Base-by-base conservation (phyloP, 2,113 vertebrate genomes). In the Vicugna pacos region DNA sequence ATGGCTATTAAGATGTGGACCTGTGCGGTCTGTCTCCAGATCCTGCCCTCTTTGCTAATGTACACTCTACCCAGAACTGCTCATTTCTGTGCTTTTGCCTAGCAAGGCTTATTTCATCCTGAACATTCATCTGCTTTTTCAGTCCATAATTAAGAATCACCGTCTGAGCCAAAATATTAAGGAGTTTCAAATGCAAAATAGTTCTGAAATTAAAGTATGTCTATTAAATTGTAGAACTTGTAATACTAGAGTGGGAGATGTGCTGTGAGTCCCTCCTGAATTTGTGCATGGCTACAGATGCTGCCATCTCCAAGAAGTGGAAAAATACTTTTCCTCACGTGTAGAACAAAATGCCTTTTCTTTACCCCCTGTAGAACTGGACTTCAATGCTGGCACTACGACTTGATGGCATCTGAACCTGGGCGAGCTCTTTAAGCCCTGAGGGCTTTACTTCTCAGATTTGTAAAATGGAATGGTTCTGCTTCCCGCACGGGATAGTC, bases 121-220 rank as follows among this genome's bases (percentile, higher is more conserved):
- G 52, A 94, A 90, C 14, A 72, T 58, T 85, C 72, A 70, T 32
- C 17, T 15, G 60, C 14, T 77, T 88, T 82, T 85, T 72, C 20
- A 52, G 42, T 35, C 30, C 58, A 83, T 89, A 67, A 64, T 73
- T 92, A 81, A 94, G 70, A 93, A 73, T 16, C 83, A 15, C n/a
- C 30, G 91, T 79, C 16, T 84, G 76, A 89, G 35, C 76, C 30
- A 91, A 80, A 93, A 54, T 91, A 65, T 42, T 84, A 86, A 72
- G 64, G 85, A 46, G 65, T 91, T 95, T 85, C 54, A 95, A 84
- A 32, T 54, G 38, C 54, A 83, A 84, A 86, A 64, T 28, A 56
- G 32, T 87, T 94, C 38, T 62, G 79, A 93, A 94, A 56, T 54
- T 70, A 72, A 95, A 85, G 42, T 84, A 70, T 75, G 20, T 69